Conservation (phyloP, 2,113 vertebrate species). For the Corythornis madagascariensis region DNA sequence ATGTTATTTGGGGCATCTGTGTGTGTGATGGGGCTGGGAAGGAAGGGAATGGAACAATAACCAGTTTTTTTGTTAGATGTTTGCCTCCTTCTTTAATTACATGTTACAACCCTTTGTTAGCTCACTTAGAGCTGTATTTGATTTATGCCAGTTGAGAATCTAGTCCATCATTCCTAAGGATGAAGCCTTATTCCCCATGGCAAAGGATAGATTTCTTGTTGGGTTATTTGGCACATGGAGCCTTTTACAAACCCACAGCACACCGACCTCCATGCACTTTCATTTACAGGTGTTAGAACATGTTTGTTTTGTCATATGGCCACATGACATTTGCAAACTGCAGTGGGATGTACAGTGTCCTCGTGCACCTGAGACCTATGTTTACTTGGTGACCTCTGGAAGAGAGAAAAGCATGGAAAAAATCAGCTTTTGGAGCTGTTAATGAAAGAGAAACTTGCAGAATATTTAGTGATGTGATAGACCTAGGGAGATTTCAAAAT, state of each 20-base stretch:
- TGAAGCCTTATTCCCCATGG: neutral
- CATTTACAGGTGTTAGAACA: neutral
- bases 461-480: neutral
- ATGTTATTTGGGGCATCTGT: neutral
- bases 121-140: neutral
- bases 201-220: neutral
- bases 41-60: neutral
- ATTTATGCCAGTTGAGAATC: neutral
- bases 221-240: neutral
- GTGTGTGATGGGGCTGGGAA: neutral
- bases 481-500: neutral
- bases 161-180: neutral
- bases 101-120: neutral
- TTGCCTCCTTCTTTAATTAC: neutral
- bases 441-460: neutral
- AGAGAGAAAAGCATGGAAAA: neutral
- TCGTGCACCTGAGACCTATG: neutral
- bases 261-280: neutral
- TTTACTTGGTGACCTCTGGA: neutral
- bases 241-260: neutral
- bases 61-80: neutral
- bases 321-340: neutral
- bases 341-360: neutral
- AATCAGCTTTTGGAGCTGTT: neutral
- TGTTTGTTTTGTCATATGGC: neutral